Conservation (phyloP, 2,113 vertebrate genomes). For the Monopterus albus region DNA sequence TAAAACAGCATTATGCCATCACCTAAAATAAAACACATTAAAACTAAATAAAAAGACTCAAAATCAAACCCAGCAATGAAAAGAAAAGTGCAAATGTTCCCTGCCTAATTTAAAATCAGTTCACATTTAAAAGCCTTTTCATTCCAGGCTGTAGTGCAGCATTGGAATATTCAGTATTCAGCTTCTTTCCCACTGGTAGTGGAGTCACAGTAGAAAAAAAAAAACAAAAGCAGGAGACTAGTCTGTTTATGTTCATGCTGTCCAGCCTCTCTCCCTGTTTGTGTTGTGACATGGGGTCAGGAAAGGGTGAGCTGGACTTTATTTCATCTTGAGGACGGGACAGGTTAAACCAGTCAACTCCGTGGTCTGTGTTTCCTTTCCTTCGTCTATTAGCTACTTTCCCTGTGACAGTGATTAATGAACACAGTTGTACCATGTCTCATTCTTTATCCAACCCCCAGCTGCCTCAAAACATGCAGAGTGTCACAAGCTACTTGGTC, state of each 20-base stretch:
- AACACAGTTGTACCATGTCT: slow-evolving; percentile 52
- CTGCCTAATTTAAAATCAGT: background rate
- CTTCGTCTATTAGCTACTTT: slow-evolving; percentile 54
- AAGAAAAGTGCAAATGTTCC: background rate
- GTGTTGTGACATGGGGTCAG: slow-evolving; percentile 53
- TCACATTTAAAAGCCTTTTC: background rate
- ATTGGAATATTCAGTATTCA: background rate
- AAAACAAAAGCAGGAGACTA: slow-evolving; percentile 4
- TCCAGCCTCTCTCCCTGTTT: slow-evolving; percentile 39
- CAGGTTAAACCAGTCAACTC: slow-evolving; percentile 53
- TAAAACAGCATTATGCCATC: too few species aligned
- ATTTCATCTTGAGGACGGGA: slow-evolving; percentile 53
- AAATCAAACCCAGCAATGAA: background rate
- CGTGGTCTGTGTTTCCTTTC: slow-evolving; percentile 68
- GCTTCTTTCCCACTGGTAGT: background rate
- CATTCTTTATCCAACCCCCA: slow-evolving; percentile 36
- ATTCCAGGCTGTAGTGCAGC: background rate
- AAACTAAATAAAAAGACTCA: too few species aligned
- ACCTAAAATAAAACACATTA: too few species aligned
- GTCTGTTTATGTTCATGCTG: slow-evolving; percentile 39
- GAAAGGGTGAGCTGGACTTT: slow-evolving; percentile 51
- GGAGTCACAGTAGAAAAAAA: background rate
- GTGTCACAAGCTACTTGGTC: slow-evolving; percentile 58
- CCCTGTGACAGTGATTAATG: slow-evolving; percentile 78
- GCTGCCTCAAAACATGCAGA: slow-evolving; percentile 32